These are phyloP conservation scores for Numida meleagris DNA, from an alignment of 2,113 vertebrate genomes.

Conservation along the genomic window DNA sequence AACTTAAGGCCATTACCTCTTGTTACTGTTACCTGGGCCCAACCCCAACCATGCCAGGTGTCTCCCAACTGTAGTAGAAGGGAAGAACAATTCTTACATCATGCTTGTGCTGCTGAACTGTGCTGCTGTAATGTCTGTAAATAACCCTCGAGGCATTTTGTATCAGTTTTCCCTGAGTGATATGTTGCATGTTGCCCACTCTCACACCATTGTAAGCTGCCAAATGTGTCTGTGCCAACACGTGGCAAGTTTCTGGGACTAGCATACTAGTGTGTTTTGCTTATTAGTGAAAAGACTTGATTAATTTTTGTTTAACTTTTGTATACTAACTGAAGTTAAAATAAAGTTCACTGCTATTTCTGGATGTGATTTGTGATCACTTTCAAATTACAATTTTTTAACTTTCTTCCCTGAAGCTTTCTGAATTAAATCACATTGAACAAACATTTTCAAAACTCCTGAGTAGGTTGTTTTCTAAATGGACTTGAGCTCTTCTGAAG, in stretches of 20 bases:
- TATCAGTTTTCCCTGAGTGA: slow-evolving; percentile 34
- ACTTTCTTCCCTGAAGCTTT: neutral
- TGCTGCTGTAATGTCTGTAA: slow-evolving; percentile 28
- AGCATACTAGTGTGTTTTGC: neutral
- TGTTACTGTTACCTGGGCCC: too few species aligned
- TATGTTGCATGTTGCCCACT: neutral
- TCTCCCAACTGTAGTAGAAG: neutral
- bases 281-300: neutral
- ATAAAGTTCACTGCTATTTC: slow-evolving; percentile 29
- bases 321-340: neutral
- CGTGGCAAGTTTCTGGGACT: neutral
- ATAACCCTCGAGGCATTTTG: slow-evolving; percentile 18
- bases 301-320: slow-evolving; percentile 55
- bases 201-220: neutral
- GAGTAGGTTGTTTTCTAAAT: neutral
- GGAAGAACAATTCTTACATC: slow-evolving; percentile 18
- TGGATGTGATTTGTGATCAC: neutral
- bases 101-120: slow-evolving; percentile 19
- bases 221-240: neutral
- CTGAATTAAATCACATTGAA: neutral
- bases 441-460: neutral
- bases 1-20: too few species aligned
- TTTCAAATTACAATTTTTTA: neutral
- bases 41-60: neutral
- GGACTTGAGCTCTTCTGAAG: neutral